A percentile compares a stretch with the other conserved stretches of the same genome.
These are phyloP conservation scores for Opisthocomus hoazin DNA, from an alignment of 2,113 vertebrate species.

Conservation along the genomic window DNA sequence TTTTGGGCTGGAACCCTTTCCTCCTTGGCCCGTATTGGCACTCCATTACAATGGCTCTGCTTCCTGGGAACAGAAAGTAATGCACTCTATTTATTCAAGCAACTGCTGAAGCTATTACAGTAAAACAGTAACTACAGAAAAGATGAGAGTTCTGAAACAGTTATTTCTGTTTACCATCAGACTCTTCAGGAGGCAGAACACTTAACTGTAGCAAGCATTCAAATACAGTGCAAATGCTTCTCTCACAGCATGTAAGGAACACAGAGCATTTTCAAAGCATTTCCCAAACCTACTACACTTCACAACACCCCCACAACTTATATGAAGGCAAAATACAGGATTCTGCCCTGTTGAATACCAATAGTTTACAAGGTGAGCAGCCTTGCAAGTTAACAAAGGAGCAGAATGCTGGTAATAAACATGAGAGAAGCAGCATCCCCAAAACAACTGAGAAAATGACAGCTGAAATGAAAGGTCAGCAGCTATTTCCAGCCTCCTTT, in stretches of 20 bases:
- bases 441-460: not conserved
- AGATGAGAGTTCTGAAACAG: not conserved
- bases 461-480: not conserved
- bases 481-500: not conserved
- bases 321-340: not conserved
- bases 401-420: not conserved
- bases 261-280: not conserved
- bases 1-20: slow-evolving; percentile 81
- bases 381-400: not conserved
- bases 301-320: not conserved
- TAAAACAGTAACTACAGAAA: not conserved
- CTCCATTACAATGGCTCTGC: slow-evolving; percentile 87
- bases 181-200: not conserved
- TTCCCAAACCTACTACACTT: not conserved
- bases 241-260: not conserved
- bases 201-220: not conserved
- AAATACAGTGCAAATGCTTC: not conserved
- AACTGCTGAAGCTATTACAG: not conserved
- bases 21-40: slow-evolving; percentile 85
- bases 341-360: not conserved
- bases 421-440: not conserved
- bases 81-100: not conserved
- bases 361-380: not conserved
- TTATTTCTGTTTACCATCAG: not conserved
- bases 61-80: slow-evolving; percentile 70